Evolutionary conservation across 2,113 vertebrate genomes (phyloP).

Genomic region (Protomyctophum bolini): DNA sequence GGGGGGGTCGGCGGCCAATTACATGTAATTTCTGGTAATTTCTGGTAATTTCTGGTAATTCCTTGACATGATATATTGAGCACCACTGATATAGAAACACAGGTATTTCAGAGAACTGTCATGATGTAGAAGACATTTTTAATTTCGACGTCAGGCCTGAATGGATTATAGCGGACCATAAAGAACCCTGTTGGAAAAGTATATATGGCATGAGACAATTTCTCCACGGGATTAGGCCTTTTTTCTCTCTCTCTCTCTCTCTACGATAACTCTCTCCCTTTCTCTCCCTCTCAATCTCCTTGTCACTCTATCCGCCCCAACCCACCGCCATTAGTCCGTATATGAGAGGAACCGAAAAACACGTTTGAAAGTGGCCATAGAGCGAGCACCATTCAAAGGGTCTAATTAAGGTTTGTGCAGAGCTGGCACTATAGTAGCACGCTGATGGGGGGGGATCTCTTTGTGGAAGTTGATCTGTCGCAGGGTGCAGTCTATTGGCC

Average conservation of each 20-base stretch:
- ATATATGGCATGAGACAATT: conserved; percentile 70
- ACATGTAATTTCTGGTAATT: no score
- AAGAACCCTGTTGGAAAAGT: conserved; percentile 61
- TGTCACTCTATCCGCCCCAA: conserved; percentile 19
- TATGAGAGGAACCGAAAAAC: conserved; percentile 71
- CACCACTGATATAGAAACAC: no score
- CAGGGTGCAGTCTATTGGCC: conserved; percentile 39
- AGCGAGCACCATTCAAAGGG: conserved; percentile 71
- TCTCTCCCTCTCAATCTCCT: background rate
- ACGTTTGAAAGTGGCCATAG: conserved; percentile 66
- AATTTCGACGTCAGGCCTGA: no score
- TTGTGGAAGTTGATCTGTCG: conserved; percentile 58
- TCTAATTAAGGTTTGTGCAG: conserved; percentile 70
- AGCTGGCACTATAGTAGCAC: conserved; percentile 52
- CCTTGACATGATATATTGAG: no score
- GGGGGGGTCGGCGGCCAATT: no score
- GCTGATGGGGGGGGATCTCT: conserved; percentile 59
- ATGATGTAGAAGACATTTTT: no score
- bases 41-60: no score
- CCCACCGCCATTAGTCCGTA: conserved; percentile 59
- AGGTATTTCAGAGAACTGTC: no score
- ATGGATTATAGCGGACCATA: conserved; percentile 48
- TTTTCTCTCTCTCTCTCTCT: conserved; percentile 15
- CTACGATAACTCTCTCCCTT: conserved; percentile 22
- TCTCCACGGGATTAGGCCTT: conserved; percentile 67